Evolutionary conservation across 2,888 invertebrate genomes (phyloP).

Genomic region (Alloscopus bannaensis): DNA sequence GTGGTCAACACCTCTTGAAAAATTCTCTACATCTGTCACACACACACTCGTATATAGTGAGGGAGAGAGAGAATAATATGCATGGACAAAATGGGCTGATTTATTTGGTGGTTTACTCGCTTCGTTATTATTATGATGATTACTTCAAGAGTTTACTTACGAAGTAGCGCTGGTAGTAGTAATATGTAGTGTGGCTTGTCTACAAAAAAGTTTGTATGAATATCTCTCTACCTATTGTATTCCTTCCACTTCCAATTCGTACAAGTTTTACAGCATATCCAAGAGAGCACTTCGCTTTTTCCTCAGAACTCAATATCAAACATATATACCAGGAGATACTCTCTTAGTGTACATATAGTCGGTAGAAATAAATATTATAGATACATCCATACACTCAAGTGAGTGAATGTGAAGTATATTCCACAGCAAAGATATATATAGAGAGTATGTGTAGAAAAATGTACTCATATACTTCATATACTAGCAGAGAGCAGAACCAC

Average conservation of each 20-base stretch:
- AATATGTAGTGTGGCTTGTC: conserved; percentile 12
- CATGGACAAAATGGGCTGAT: conserved; percentile 47
- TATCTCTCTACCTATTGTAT: conserved; percentile 23
- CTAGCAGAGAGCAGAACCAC: not conserved
- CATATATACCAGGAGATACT: too few species aligned
- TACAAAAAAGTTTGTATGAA: conserved; percentile 42
- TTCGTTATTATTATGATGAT: conserved; percentile 37
- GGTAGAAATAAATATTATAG: too few species aligned
- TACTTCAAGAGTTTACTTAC: conserved; percentile 42
- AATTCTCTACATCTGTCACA: conserved; percentile 56
- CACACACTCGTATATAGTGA: too few species aligned
- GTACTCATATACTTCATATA: not conserved
- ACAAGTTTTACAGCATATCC: conserved; percentile 3
- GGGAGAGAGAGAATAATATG: conserved; percentile 32
- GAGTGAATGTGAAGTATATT: too few species aligned
- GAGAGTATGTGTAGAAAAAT: not conserved
- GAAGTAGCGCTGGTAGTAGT: conserved; percentile 13
- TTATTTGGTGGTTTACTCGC: conserved; percentile 52
- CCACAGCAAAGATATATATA: too few species aligned
- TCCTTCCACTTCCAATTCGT: conserved; percentile 18
- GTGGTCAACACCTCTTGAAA: conserved; percentile 59
- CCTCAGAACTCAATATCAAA: too few species aligned
- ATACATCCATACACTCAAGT: too few species aligned
- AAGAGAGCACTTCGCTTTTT: conserved; percentile 15
- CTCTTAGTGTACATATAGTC: too few species aligned